Evolutionary conservation across 1,140 invertebrate genomes (phyloP).

Genomic region (Drepana arcuata): DNA sequence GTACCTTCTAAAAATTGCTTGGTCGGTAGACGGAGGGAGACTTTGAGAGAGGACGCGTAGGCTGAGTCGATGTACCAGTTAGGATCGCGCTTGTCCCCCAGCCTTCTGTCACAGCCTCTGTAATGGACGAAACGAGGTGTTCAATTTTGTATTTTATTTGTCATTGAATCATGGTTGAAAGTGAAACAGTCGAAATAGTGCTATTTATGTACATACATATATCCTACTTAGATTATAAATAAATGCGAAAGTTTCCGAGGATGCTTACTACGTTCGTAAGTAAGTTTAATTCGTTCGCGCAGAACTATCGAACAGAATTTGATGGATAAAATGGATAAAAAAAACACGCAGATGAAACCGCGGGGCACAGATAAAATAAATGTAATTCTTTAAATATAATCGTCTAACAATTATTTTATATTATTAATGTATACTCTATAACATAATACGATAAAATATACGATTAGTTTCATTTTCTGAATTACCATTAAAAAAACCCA

Average conservation of each 20-base stretch:
- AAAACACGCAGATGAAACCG: too few relatives aligned
- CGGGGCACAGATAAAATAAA: too few relatives aligned
- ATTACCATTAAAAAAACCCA: too few relatives aligned
- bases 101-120: conserved; percentile 53
- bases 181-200: not conserved
- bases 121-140: conserved; percentile 10
- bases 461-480: too few relatives aligned
- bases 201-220: not conserved
- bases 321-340: too few relatives aligned
- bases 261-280: not conserved
- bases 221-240: not conserved
- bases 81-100: conserved; percentile 51
- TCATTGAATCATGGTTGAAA: not conserved
- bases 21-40: conserved; percentile 58
- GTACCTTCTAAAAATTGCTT: conserved; percentile 64
- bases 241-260: not conserved
- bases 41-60: conserved; percentile 61
- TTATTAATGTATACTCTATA: too few relatives aligned
- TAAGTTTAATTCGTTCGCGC: not conserved
- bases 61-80: conserved; percentile 64
- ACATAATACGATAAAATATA: too few relatives aligned
- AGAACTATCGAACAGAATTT: not conserved
- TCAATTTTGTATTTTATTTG: not conserved
- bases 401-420: too few relatives aligned
- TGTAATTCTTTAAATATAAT: too few relatives aligned